Base-by-base conservation (phyloP, 2,888 invertebrate species). In the Melinopterus prodromus region DNA sequence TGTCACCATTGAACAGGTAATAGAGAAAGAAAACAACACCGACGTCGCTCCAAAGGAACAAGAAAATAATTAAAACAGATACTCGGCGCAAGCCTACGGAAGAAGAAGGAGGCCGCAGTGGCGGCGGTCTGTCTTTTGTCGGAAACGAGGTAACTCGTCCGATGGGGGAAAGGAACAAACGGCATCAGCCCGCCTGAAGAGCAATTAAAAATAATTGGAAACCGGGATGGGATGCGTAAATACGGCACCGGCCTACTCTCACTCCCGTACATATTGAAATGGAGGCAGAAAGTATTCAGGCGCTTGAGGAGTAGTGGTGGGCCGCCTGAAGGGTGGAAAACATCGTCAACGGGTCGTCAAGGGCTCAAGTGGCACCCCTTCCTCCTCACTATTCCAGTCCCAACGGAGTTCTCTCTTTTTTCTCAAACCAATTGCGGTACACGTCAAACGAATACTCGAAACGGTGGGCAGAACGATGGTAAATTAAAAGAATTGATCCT, bases 51-150 rank as follows among this genome's bases (percentile, higher is more conserved):
- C 2, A 53, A 53, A 53, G 53, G 53, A 53, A 53, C 53, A 53
- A 53, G 53, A 53, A 53, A 53, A 53, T 53, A 53, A 53, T 53
- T 53, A 53, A 53, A 53, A 53, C 53, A 12, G 53, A 53, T 6
- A 9, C 53, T 12, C 53, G 26, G 7, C 53, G 53, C 53, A 53
- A 53, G 26, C 26, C 26, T 26, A 26, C 26, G 7, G 53, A 53
- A 53, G 53, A 53, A 53, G 9, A 12, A 53, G 53, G 3, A 53
- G 53, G 12, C 53, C 53, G 12, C 53, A 53, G 53, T 3, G 12
- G 53, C 53, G 53, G 53, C 53, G 53, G 53, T 53, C 53, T 53
- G 53, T 53, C 53, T 53, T 53, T 53, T 53, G 53, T 53, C 53
- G 53, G 53, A 53, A 53, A 53, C 53, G 53, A 53, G 53, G 53